Conservation (phyloP, 2,888 invertebrate genomes). For the Stenolophus ochropezus region DNA sequence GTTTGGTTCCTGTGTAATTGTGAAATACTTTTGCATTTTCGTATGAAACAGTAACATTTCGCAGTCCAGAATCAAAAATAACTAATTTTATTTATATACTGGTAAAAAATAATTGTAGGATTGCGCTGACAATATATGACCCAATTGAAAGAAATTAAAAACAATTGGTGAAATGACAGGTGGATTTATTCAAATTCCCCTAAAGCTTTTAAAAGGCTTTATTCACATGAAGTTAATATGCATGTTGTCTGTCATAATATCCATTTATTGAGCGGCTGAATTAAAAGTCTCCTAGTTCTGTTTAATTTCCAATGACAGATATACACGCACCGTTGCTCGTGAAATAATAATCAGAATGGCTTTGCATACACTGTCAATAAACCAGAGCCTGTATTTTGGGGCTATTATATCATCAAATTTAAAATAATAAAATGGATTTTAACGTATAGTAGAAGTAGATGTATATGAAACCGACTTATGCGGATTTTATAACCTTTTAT, state of each 20-base stretch:
- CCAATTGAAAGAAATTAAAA: neutral
- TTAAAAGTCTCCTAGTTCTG: neutral
- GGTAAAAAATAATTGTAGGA: neutral
- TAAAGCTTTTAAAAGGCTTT: conserved; percentile 21
- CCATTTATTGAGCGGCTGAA: conserved; percentile 6
- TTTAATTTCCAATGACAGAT: conserved; percentile 31
- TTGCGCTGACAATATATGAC: neutral
- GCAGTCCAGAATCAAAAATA: neutral
- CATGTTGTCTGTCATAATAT: conserved; percentile 20
- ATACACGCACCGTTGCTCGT: neutral
- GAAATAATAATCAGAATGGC: conserved; percentile 10
- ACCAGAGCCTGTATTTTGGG: neutral
- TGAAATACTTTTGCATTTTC: no score
- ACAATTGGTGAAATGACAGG: neutral
- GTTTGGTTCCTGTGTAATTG: no score
- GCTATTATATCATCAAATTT: conserved; percentile 6
- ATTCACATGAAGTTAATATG: conserved; percentile 11
- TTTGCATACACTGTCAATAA: neutral
- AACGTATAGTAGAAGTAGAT: no score
- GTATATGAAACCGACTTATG: no score
- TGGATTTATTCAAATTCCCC: conserved; percentile 6
- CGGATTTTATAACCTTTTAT: no score
- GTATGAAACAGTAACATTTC: no score
- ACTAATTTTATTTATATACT: neutral
- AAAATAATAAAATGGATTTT: no score